These are phyloP conservation scores for Percina caprodes DNA, from an alignment of 2,113 vertebrate species.

Conservation along the genomic window DNA sequence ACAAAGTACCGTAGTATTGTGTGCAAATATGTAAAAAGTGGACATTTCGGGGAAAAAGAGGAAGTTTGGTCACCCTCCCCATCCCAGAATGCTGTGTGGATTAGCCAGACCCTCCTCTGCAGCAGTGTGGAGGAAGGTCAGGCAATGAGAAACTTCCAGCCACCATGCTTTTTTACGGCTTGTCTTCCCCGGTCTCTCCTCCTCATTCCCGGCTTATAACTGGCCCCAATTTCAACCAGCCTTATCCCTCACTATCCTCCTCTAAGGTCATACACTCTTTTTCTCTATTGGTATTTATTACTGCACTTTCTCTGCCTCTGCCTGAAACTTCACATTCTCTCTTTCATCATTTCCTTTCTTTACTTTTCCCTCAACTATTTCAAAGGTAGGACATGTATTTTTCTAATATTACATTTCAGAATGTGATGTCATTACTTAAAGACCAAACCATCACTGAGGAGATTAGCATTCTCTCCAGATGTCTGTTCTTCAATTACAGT, in stretches of 20 bases:
- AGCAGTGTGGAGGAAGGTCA: too few species aligned
- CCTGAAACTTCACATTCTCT: neutral
- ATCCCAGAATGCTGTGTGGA: too few species aligned
- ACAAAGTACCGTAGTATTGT: too few species aligned
- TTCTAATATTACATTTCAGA: neutral
- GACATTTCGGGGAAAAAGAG: too few species aligned
- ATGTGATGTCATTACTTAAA: neutral
- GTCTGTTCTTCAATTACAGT: neutral
- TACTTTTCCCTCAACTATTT: neutral
- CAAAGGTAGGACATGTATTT: neutral
- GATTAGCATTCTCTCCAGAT: neutral
- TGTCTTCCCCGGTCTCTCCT: neutral
- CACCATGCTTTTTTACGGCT: conserved; percentile 25
- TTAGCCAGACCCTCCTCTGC: too few species aligned
- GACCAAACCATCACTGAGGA: neutral
- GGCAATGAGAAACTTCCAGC: neutral
- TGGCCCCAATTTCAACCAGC: conserved; percentile 14
- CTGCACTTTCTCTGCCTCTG: neutral
- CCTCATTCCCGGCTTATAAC: neutral
- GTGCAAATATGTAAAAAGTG: too few species aligned
- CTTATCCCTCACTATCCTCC: neutral
- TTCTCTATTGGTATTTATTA: neutral
- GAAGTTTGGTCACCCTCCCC: too few species aligned
- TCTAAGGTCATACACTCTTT: neutral
- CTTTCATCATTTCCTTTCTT: neutral